Conservation (phyloP, 2,113 vertebrate species). For the Elephas maximus region DNA sequence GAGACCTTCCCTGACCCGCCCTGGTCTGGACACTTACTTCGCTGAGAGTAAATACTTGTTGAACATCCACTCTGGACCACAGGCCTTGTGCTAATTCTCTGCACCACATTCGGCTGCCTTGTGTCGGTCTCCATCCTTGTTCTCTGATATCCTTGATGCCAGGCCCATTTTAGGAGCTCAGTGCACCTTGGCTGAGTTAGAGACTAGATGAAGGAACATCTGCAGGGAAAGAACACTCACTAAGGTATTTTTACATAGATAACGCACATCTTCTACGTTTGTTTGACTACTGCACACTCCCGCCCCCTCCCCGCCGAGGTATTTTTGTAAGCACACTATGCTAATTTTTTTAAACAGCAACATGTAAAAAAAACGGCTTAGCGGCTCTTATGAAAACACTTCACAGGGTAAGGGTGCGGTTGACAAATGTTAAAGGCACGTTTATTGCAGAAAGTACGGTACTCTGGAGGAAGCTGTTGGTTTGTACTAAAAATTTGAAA, state of each 20-base stretch:
- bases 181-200: not conserved
- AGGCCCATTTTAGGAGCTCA: not conserved
- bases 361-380: too few relatives aligned
- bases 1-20: not conserved
- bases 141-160: not conserved
- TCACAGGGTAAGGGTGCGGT: too few relatives aligned
- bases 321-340: too few relatives aligned
- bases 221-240: not conserved
- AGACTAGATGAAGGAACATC: not conserved
- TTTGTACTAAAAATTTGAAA: not conserved
- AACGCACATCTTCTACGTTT: too few relatives aligned
- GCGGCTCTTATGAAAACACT: too few relatives aligned
- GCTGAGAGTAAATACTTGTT: not conserved
- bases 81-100: not conserved
- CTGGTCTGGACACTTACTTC: slow-evolving; percentile 6
- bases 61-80: not conserved
- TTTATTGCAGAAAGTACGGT: too few relatives aligned
- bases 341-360: too few relatives aligned
- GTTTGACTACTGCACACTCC: too few relatives aligned
- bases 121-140: not conserved
- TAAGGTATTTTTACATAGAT: too few relatives aligned
- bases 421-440: too few relatives aligned
- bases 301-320: too few relatives aligned
- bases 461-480: not conserved
- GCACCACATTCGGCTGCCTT: not conserved